Evolutionary conservation across 2,113 vertebrate species (phyloP).

Genomic region (Ageneiosus marmoratus): DNA sequence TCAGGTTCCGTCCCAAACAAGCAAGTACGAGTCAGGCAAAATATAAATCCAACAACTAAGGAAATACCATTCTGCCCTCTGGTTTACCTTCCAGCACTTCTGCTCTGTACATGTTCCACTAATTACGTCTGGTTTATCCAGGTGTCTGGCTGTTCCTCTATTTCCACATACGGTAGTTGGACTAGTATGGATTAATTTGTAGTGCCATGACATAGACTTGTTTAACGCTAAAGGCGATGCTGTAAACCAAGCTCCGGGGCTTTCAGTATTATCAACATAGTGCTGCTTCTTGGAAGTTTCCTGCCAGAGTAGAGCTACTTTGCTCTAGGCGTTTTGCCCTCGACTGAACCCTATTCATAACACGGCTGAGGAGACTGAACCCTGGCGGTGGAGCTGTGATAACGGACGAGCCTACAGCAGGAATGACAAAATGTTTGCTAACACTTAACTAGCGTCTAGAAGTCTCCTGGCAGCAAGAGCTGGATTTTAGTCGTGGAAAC

Average conservation of each 20-base stretch:
- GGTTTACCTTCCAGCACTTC: slow-evolving; percentile 19
- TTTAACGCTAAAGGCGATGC: neutral
- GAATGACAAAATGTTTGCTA: too few species aligned
- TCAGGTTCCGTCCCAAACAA: neutral
- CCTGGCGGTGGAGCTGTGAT: slow-evolving; percentile 60
- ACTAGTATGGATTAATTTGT: slow-evolving; percentile 41
- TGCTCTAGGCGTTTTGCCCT: slow-evolving; percentile 60
- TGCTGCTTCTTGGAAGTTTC: slow-evolving; percentile 57
- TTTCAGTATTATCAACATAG: neutral
- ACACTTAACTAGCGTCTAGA: too few species aligned
- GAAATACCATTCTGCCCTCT: neutral
- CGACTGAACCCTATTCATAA: slow-evolving; percentile 51
- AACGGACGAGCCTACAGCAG: slow-evolving; percentile 57
- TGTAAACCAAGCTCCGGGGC: neutral
- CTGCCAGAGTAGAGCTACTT: slow-evolving; percentile 51
- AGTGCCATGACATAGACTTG: neutral
- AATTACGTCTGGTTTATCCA: slow-evolving; percentile 40
- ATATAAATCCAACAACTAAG: slow-evolving; percentile 4
- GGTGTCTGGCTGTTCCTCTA: slow-evolving; percentile 28
- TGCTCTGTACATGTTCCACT: slow-evolving; percentile 30
- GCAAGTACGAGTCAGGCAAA: neutral
- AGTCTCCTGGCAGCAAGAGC: too few species aligned
- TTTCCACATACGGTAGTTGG: slow-evolving; percentile 13
- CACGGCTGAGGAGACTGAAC: slow-evolving; percentile 62
- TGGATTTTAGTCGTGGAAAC: too few species aligned